These are phyloP conservation scores for Rhinella marina DNA, from an alignment of 2,797 vertebrate species.

Conservation along the genomic window DNA sequence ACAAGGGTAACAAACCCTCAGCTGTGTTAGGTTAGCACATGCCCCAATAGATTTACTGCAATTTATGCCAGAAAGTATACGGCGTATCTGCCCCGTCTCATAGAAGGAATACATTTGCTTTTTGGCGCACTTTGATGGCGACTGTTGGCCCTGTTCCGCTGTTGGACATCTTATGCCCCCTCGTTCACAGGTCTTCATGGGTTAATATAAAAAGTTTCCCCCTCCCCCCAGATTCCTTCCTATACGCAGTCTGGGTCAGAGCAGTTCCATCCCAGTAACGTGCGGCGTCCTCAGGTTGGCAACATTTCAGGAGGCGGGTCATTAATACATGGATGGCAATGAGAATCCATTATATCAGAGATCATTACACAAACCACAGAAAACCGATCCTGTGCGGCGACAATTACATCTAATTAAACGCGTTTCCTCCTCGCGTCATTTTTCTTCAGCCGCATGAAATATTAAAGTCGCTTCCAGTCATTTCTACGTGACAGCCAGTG, in stretches of 20 bases:
- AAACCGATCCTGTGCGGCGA: constrained; percentile 13
- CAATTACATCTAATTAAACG: constrained; percentile 55
- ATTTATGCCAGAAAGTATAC: too few species aligned
- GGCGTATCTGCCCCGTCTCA: too few species aligned
- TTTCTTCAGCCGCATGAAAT: constrained; percentile 50
- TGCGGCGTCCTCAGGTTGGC: not conserved
- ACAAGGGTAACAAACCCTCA: too few species aligned
- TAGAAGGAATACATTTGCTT: too few species aligned
- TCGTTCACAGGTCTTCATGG: too few species aligned
- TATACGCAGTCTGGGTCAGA: not conserved
- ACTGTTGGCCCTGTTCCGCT: too few species aligned
- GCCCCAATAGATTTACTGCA: too few species aligned
- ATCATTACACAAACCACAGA: constrained; percentile 55
- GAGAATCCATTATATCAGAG: constrained; percentile 36
- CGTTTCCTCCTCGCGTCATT: constrained; percentile 8
- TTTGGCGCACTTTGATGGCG: too few species aligned
- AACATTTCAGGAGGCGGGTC: not conserved
- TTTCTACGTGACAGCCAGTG: constrained; percentile 5
- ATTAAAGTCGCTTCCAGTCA: constrained; percentile 46
- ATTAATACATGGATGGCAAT: constrained; percentile 10
- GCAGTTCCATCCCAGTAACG: not conserved
- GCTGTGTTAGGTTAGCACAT: too few species aligned
- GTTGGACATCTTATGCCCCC: too few species aligned
- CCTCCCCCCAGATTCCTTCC: not conserved
- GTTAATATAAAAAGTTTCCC: too few species aligned